Percentiles rank a stretch among this genome's conserved stretches.
phyloP scores from a whole-genome alignment of 2,113 vertebrate species.

The Eidolon helvum region DNA sequence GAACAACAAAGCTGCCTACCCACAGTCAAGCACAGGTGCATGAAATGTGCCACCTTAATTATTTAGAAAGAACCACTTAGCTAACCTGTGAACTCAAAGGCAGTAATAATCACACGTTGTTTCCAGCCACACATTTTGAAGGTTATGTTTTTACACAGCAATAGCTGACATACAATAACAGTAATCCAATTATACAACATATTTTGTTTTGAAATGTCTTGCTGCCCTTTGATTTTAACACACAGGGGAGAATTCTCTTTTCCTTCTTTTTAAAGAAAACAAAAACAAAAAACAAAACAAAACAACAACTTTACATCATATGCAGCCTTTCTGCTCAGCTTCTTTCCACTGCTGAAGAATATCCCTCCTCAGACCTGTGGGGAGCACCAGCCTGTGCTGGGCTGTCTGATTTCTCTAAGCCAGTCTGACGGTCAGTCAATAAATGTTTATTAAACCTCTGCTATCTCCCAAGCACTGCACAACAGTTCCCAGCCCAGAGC shows the following conservation, averaged over 20 bases:
- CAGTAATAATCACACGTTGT: background rate
- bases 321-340: background rate
- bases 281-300: background rate
- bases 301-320: background rate
- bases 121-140: background rate
- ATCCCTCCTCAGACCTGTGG: background rate
- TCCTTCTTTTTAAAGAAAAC: background rate
- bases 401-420: background rate
- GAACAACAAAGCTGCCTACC: background rate
- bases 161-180: background rate
- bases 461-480: background rate
- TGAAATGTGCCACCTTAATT: background rate
- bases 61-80: background rate
- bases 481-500: background rate
- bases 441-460: background rate
- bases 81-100: background rate
- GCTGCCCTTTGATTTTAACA: background rate
- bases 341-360: background rate
- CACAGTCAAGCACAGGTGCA: background rate
- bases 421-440: background rate
- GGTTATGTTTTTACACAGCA: background rate
- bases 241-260: background rate
- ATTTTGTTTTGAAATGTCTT: background rate
- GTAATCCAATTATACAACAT: background rate
- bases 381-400: background rate